A percentile compares a stretch with the other conserved stretches of the same genome.
Evolutionary conservation across 1,140 invertebrate species (phyloP).

Genomic region (Theocolax elegans): DNA sequence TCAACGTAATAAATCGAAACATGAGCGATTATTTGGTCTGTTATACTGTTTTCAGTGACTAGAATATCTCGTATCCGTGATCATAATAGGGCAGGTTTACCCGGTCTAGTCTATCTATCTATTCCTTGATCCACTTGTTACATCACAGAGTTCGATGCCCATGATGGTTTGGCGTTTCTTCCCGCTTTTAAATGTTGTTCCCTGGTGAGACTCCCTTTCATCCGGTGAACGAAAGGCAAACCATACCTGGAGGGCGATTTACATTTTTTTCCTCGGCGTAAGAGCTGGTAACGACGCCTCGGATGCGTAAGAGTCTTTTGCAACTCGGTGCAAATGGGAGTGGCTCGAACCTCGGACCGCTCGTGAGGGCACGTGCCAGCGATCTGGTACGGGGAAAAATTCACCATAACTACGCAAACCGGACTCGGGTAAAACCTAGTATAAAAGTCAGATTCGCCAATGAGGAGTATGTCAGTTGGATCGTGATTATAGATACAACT

Average conservation of each 20-base stretch:
- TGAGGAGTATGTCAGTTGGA: background rate
- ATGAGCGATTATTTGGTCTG: too few species aligned
- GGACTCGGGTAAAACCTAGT: slow-evolving; percentile 44
- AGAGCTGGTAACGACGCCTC: background rate
- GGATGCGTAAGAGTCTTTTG: background rate
- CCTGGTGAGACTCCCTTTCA: too few species aligned
- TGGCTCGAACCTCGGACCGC: background rate
- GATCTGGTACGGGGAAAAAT: background rate
- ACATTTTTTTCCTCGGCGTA: background rate
- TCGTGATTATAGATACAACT: too few species aligned
- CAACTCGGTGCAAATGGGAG: slow-evolving; percentile 31
- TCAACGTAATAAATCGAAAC: too few species aligned
- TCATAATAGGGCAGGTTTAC: background rate
- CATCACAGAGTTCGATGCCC: slow-evolving; percentile 33
- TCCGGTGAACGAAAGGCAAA: too few species aligned
- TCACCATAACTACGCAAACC: slow-evolving; percentile 33
- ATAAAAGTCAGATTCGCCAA: slow-evolving; percentile 49
- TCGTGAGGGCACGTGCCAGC: background rate
- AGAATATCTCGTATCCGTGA: background rate
- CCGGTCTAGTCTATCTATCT: background rate
- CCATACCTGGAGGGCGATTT: background rate
- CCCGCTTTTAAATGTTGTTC: background rate
- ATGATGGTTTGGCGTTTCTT: slow-evolving; percentile 16
- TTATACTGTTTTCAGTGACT: too few species aligned
- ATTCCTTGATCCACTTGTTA: slow-evolving; percentile 35